Base-by-base conservation (phyloP, 2,888 invertebrate species). In the Scelioninae gen. 2 region DNA sequence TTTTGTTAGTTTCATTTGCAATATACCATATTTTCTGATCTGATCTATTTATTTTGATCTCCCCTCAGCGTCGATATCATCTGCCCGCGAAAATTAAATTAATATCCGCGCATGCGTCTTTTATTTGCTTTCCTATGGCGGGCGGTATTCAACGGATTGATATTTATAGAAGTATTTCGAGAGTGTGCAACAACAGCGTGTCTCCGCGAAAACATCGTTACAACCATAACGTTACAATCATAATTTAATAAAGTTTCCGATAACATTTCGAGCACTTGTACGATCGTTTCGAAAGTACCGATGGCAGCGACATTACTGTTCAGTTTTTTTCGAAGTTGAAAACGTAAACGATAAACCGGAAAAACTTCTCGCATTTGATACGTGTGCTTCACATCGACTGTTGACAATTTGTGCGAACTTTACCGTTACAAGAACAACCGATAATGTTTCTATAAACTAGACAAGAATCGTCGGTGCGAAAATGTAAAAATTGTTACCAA, bases 151-250 rank as follows among this genome's bases (percentile, higher is more conserved):
- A 82, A 83, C 74, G 76, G 50, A 78, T 73, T 16, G 82, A 81
- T 84, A 83, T 84, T 84, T 81, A 83, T 83, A 84, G 84, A 83
- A 71, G 75, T 74, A 16, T 28, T 41, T 48, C 28, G 74, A 77
- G 81, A 81, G 81, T 82, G 78, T 82, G 78, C 77, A 79, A 80
- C 75, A 69, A 78, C 79, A 78, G 77, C 78, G 22, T 10, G 80
- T 77, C 78, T 78, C 81, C 80, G 80, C 82, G 78, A 81, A 84
- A 83, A 82, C 81, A 41, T 45, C 33, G 22, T 48, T 43, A 41
- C 35, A 31, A 65, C 46, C 76, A 76, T 76, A 77, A 72, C n/a
- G n/a, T n/a, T n/a, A n/a, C n/a, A n/a, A n/a, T n/a, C n/a, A n/a
- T n/a, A n/a, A n/a, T n/a, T n/a, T n/a, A n/a, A n/a, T n/a, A n/a